Percentiles rank a stretch among this genome's conserved stretches.
These are phyloP conservation scores for Thripadectes ignobilis DNA, from an alignment of 2,797 vertebrate genomes.

Conservation along the genomic window DNA sequence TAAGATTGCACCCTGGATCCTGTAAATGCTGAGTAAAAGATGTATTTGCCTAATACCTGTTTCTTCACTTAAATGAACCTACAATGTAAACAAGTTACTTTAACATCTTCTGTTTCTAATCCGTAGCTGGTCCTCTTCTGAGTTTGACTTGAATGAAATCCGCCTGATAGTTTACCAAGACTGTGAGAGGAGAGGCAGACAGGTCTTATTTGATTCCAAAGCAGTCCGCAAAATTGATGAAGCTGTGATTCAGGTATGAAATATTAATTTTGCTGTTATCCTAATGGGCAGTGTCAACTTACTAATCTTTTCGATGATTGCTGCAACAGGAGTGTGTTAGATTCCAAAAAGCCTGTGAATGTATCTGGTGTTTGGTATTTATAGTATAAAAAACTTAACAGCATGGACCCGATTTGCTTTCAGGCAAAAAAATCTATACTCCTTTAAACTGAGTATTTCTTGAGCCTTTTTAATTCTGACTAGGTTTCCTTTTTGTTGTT, in stretches of 20 bases:
- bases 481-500: neutral
- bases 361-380: neutral
- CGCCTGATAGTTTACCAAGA: conserved; percentile 89
- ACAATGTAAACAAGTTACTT: neutral
- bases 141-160: conserved; percentile 85
- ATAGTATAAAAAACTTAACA: neutral
- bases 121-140: conserved; percentile 82
- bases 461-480: neutral
- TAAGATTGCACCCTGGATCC: neutral
- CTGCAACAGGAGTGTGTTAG: neutral
- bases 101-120: conserved; percentile 21
- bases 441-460: neutral
- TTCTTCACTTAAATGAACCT: neutral
- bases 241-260: conserved; percentile 76
- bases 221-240: conserved; percentile 81
- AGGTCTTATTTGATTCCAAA: conserved; percentile 89
- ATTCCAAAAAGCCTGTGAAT: neutral
- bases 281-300: neutral
- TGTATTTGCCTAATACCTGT: neutral
- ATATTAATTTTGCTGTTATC: neutral
- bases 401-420: neutral
- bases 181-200: conserved; percentile 86
- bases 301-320: neutral
- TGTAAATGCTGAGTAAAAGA: neutral
- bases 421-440: neutral